Conservation (phyloP, 2,113 vertebrate genomes). For the Dolichallabes microphthalmus region DNA sequence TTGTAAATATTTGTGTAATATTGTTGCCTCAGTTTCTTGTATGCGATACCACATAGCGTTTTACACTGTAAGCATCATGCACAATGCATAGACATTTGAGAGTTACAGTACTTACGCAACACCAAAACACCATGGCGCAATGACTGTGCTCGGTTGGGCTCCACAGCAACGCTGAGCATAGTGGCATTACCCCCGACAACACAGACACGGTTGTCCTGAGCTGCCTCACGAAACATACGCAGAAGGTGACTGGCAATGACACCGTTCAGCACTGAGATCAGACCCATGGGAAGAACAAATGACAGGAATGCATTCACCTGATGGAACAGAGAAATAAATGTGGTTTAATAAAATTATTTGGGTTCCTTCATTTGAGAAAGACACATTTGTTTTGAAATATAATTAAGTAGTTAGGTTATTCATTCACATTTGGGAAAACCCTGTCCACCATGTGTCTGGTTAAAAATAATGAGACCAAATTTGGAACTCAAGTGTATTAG, state of each 20-base stretch:
- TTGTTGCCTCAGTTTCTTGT: background rate
- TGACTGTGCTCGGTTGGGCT: slow-evolving; percentile 87
- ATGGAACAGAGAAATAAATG: background rate
- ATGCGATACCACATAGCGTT: background rate
- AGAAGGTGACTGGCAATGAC: slow-evolving; percentile 93
- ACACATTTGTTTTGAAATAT: background rate
- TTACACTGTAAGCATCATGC: background rate
- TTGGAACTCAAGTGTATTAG: background rate
- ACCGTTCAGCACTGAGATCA: slow-evolving; percentile 88
- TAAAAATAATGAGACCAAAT: background rate
- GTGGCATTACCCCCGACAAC: slow-evolving; percentile 78
- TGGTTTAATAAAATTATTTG: background rate
- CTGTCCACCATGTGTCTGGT: background rate
- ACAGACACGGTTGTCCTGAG: slow-evolving; percentile 84
- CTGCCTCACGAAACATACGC: slow-evolving; percentile 85
- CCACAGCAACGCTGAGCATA: slow-evolving; percentile 82
- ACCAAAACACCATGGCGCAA: slow-evolving; percentile 90
- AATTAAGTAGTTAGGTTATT: too few relatives aligned
- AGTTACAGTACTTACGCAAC: slow-evolving; percentile 83
- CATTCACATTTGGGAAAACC: background rate
- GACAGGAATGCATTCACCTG: slow-evolving; percentile 89
- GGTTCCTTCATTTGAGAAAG: background rate
- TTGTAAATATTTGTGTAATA: background rate
- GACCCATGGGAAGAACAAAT: slow-evolving; percentile 88
- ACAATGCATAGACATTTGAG: background rate